A percentile compares a stretch with the other conserved stretches of the same genome.
phyloP scores from a whole-genome alignment of 1,140 invertebrate genomes.

The Drosophila repletoides region DNA sequence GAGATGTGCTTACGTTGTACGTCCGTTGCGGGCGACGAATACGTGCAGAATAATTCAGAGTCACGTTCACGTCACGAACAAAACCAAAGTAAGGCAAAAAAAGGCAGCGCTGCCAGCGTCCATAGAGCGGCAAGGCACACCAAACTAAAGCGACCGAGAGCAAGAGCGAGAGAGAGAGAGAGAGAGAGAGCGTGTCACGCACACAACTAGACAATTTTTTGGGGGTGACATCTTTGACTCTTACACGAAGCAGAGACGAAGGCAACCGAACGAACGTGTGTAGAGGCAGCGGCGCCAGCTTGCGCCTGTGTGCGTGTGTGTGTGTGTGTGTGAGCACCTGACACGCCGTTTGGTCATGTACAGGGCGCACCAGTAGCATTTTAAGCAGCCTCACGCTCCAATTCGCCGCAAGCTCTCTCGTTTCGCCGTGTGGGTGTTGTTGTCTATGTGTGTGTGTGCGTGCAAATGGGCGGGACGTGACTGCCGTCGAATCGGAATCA shows the following conservation, averaged over 20 bases:
- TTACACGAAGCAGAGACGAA: constrained; percentile 53
- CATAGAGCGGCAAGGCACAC: too few species aligned
- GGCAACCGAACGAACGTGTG: constrained; percentile 34
- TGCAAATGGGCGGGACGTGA: constrained; percentile 83
- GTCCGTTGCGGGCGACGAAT: constrained; percentile 82
- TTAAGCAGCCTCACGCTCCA: constrained; percentile 82
- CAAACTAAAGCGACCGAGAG: not conserved
- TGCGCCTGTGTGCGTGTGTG: constrained; percentile 6
- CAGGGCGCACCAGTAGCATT: constrained; percentile 81
- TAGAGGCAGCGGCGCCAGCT: constrained; percentile 19
- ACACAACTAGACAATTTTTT: constrained; percentile 53
- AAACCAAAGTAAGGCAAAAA: constrained; percentile 81
- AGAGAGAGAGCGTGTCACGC: constrained; percentile 36
- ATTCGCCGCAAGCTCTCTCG: constrained; percentile 52
- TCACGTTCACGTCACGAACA: constrained; percentile 82
- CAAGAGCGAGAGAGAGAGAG: not conserved
- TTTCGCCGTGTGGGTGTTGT: constrained; percentile 32
- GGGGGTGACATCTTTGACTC: constrained; percentile 77
- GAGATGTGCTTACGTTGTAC: constrained; percentile 51
- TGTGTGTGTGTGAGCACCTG: constrained; percentile 72
- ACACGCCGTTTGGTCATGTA: constrained; percentile 77
- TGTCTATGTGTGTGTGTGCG: constrained; percentile 50
- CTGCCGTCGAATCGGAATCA: constrained; percentile 82
- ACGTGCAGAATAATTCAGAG: constrained; percentile 82
- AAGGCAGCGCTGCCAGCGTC: constrained; percentile 43